These are phyloP conservation scores for Sturnus vulgaris DNA, from an alignment of 2,113 vertebrate genomes.

Conservation along the genomic window DNA sequence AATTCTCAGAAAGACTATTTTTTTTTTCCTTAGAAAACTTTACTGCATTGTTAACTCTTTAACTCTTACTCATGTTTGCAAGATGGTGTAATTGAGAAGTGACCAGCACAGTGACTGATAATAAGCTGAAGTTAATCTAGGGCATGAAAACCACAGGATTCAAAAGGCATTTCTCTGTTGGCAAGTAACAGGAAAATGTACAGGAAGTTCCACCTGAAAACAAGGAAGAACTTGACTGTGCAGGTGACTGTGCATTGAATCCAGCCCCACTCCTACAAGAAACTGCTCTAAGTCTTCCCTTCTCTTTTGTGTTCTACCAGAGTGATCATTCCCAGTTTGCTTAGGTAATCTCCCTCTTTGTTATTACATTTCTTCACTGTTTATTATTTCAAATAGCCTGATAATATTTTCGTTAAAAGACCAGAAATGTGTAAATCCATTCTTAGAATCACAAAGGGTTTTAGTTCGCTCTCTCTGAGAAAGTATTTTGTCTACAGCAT, in stretches of 20 bases:
- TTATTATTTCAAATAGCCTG: background rate
- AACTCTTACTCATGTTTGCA: background rate
- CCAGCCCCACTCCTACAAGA: background rate
- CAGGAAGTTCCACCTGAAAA: background rate
- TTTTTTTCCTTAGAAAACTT: background rate
- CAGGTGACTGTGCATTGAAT: background rate
- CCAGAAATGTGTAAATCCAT: fast-evolving
- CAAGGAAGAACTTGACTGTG: background rate
- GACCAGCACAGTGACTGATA: background rate
- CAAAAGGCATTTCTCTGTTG: background rate
- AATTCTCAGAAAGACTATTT: background rate
- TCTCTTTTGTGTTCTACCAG: background rate
- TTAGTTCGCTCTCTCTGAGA: background rate
- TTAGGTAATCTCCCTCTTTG: background rate
- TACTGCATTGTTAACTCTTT: background rate
- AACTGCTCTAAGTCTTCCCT: background rate
- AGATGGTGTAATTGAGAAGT: background rate
- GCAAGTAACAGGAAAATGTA: background rate
- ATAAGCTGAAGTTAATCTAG: background rate
- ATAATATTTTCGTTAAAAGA: background rate
- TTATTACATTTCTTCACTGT: background rate
- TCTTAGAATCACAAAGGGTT: background rate
- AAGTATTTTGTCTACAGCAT: background rate
- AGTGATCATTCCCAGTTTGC: background rate
- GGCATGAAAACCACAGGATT: background rate